Conservation (phyloP, 2,888 invertebrate species). For the Lordiphosa andalusiaca region DNA sequence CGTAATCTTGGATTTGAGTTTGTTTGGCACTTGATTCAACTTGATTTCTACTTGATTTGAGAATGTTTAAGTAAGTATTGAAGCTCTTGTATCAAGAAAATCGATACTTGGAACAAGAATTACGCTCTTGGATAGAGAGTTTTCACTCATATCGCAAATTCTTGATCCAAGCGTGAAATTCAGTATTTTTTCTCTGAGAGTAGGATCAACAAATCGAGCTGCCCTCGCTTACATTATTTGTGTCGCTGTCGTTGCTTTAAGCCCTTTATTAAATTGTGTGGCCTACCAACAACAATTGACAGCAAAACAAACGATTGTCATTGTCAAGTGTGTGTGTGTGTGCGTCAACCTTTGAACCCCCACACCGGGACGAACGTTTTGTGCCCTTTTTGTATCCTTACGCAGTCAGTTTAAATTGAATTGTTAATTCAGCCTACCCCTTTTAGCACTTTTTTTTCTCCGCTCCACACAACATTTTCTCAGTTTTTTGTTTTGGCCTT, state of each 20-base stretch:
- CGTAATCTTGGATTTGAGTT: too few relatives aligned
- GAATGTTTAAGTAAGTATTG: too few relatives aligned
- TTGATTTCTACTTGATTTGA: too few relatives aligned
- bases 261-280: conserved; percentile 65
- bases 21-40: too few relatives aligned
- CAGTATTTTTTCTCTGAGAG: too few relatives aligned
- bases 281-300: conserved; percentile 64
- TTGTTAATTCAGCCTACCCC: conserved; percentile 57
- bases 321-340: conserved; percentile 60
- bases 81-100: too few relatives aligned
- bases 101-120: too few relatives aligned
- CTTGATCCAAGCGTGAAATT: too few relatives aligned
- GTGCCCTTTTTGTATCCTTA: conserved; percentile 28
- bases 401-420: conserved; percentile 66
- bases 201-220: too few relatives aligned
- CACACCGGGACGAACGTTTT: conserved; percentile 26
- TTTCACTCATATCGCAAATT: too few relatives aligned
- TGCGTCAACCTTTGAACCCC: conserved; percentile 73
- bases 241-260: conserved; percentile 54
- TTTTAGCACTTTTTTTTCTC: conserved; percentile 22
- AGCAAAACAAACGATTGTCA: conserved; percentile 73
- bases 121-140: too few relatives aligned
- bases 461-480: conserved; percentile 14
- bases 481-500: conserved; percentile 53
- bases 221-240: conserved; percentile 5